Evolutionary conservation across 2,797 vertebrate genomes (phyloP).

Genomic region (Chelidonichthys spinosus): DNA sequence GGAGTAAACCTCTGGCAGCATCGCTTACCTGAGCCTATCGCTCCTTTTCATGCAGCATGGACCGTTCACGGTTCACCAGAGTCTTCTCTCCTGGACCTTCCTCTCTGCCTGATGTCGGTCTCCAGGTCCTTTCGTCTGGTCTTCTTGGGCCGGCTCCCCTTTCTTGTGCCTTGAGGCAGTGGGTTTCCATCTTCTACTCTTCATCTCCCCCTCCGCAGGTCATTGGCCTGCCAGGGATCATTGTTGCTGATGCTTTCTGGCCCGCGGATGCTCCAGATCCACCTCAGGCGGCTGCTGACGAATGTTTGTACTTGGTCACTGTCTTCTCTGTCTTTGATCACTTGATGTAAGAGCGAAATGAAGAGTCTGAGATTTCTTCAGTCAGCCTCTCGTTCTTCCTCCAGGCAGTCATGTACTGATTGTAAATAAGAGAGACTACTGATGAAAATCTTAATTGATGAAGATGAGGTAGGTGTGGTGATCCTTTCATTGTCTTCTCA

Average conservation of each 20-base stretch:
- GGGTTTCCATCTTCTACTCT: background rate
- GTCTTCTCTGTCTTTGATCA: too few species aligned
- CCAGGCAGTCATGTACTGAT: constrained; percentile 21
- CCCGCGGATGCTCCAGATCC: background rate
- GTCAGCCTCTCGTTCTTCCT: constrained; percentile 54
- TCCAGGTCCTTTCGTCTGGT: background rate
- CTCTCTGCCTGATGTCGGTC: background rate
- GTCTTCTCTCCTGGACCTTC: background rate
- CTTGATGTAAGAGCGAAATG: too few species aligned
- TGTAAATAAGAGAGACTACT: constrained; percentile 44
- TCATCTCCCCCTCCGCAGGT: background rate
- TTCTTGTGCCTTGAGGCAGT: background rate
- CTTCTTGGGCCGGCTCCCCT: background rate
- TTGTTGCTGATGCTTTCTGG: background rate
- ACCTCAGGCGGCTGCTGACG: background rate
- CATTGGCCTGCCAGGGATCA: too few species aligned
- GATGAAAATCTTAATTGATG: constrained; percentile 49
- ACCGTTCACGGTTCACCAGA: background rate
- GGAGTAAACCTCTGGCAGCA: constrained; percentile 32
- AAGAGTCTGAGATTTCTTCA: background rate
- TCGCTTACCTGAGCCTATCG: background rate
- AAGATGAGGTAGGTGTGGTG: constrained; percentile 27
- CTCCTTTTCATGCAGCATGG: background rate
- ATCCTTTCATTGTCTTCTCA: constrained; percentile 30
- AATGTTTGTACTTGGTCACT: background rate